These are phyloP conservation scores for Pelodiscus sinensis DNA, from an alignment of 2,113 vertebrate genomes.

Conservation along the genomic window DNA sequence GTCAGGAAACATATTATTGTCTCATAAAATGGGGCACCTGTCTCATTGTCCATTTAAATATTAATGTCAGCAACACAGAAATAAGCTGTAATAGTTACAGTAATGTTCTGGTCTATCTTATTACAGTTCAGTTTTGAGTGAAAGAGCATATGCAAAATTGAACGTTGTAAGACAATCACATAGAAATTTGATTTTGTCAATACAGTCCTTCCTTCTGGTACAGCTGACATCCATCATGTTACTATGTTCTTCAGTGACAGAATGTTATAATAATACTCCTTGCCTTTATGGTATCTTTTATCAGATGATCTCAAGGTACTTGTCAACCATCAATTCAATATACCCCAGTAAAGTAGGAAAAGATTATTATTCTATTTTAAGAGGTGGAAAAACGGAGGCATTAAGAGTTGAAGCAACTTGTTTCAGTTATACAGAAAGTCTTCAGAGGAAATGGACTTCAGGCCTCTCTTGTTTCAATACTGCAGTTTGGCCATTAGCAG, in stretches of 20 bases:
- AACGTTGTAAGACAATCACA: not conserved
- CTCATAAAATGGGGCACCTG: slow-evolving; percentile 61
- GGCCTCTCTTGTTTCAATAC: fast-evolving
- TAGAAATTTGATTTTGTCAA: not conserved
- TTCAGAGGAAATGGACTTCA: not conserved
- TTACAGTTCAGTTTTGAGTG: slow-evolving; percentile 16
- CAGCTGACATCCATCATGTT: fast-evolving
- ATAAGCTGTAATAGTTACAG: not conserved
- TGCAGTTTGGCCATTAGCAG: slow-evolving; percentile 49
- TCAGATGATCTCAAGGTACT: not conserved
- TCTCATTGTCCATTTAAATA: slow-evolving; percentile 67
- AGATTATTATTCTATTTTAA: not conserved
- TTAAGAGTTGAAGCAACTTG: fast-evolving
- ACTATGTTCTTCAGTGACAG: not conserved
- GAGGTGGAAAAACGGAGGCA: not conserved
- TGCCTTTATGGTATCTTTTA: not conserved
- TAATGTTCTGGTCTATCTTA: slow-evolving; percentile 42
- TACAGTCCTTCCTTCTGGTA: not conserved
- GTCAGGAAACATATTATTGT: slow-evolving; percentile 24
- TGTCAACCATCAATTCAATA: not conserved
- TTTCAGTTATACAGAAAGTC: not conserved
- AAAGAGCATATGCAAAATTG: not conserved
- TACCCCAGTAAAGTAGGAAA: not conserved
- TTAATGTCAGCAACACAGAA: slow-evolving; percentile 55
- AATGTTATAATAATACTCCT: fast-evolving